Base-by-base conservation (phyloP, 2,888 invertebrate species). In the Therioaphis trifolii region DNA sequence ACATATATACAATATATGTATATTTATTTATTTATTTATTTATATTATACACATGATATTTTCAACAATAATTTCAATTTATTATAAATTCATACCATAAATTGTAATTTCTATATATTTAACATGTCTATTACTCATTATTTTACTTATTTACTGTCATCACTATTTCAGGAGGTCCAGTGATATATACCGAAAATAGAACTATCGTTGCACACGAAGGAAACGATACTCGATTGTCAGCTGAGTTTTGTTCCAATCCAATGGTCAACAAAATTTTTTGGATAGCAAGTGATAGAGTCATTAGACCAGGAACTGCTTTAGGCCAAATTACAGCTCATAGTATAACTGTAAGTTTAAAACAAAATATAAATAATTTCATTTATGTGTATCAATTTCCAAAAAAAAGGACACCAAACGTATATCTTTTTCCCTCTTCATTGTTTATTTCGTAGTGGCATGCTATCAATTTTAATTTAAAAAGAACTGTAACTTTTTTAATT, bases 231-330 rank as follows among this genome's bases (percentile, higher is more conserved):
- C 92, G 92, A 86, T 89, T 94, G 63, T 91, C 92, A 61, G 93
- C 93, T 86, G 93, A 94, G 88, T 93, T 93, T 88, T 94, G 94
- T 89, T 94, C 94, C 86, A 93, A 94, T 89, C 95, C 95, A 4
- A 90, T 91, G 61, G 92, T 92, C 86, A 91, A 90, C 75, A 91
- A 91, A 87, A 91, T 91, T 35, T 89, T 92, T 85, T 93, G 93
- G 93, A 90, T 93, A 86, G 91, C 91, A 77, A 90, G 90, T 86
- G 89, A 90, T 85, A 89, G 88, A 86, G 90, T 91, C 46, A 91
- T 91, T 86, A 88, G 89, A 85, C 91, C 92, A 12, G 92, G 91
- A 75, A 90, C 90, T 82, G 89, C 89, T 27, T 88, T 90, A 85
- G 89, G 89, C 82, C 88, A 89, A 86, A 89, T 90, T 84, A 88